Evolutionary conservation across 2,888 invertebrate species (phyloP), one percentile per base, ranked within the genome.

Genomic region (Cheilosia impressa): DNA sequence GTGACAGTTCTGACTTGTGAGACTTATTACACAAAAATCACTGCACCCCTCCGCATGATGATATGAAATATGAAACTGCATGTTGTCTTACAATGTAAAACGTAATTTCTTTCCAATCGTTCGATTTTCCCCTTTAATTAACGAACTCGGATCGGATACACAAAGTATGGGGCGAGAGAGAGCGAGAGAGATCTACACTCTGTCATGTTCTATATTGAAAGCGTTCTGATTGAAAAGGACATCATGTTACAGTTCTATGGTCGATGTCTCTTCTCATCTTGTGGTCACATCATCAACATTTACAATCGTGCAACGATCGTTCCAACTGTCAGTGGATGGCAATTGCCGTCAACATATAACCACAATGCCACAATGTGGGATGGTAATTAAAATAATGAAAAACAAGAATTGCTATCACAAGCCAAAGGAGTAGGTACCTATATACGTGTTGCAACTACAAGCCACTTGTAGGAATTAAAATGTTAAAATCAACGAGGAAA

Each of bases 151-250:
- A 45, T 65, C n/a, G 3, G 19, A 45, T 60, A 52, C 43, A 43
- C 68, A 58, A 63, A 69, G 78, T 73, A 83, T 78, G 50, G 58
- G 50, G 57, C 66, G 27, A 27, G 47, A 47, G 15, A 41, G 38
- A n/a, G 45, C 15, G 68, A 43, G n/a, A 60, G 19, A 58, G 1
- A 10, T 45, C 50, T 60, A 65, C 63, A 68, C 65, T 31, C 31
- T 80, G 84, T 79, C 83, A 73, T 83, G 83, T 62, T 63, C 52
- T 58, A 38, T 34, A 41, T 55, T 62, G 62, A 60, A 60, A 24
- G 72, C 68, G 78, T 82, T 77, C 72, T 82, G 82, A 82, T 82
- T 68, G 83, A 79, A 53, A 71, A 58, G 79, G 79, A 84, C 73
- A 73, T 73, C 53, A 27, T 63, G 68, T 69, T 69, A 68, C 66